phyloP scores from a whole-genome alignment of 2,888 invertebrate species.

The Cerastoderma edule region DNA sequence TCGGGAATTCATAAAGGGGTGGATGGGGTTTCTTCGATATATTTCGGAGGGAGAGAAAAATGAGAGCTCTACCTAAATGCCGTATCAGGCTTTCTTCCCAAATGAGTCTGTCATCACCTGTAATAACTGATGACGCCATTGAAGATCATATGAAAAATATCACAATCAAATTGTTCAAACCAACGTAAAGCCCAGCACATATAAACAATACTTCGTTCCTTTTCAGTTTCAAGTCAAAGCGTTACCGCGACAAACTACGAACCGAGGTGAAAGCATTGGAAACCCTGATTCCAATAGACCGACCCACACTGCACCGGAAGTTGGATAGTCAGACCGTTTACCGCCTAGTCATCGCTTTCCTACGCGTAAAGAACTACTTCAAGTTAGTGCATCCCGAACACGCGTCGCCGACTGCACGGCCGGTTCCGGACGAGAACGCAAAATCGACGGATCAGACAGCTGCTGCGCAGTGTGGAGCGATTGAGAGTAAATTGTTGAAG shows the following conservation, averaged over 20 bases:
- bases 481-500: background rate
- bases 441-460: background rate
- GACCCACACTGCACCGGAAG: constrained; percentile 74
- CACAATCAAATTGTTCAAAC: no score
- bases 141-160: no score
- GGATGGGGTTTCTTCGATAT: no score
- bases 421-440: background rate
- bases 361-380: constrained; percentile 74
- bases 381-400: constrained; percentile 41
- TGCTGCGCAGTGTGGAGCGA: background rate
- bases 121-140: no score
- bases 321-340: constrained; percentile 80
- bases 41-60: no score
- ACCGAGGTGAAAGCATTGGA: constrained; percentile 77
- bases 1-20: no score
- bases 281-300: constrained; percentile 73
- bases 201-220: background rate
- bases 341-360: constrained; percentile 75
- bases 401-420: background rate
- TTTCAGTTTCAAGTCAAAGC: constrained; percentile 79
- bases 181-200: no score
- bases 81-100: no score
- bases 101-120: no score
- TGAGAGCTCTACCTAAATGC: no score
- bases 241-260: constrained; percentile 78